phyloP scores from a whole-genome alignment of 2,797 vertebrate species.

The Trachurus trachurus region DNA sequence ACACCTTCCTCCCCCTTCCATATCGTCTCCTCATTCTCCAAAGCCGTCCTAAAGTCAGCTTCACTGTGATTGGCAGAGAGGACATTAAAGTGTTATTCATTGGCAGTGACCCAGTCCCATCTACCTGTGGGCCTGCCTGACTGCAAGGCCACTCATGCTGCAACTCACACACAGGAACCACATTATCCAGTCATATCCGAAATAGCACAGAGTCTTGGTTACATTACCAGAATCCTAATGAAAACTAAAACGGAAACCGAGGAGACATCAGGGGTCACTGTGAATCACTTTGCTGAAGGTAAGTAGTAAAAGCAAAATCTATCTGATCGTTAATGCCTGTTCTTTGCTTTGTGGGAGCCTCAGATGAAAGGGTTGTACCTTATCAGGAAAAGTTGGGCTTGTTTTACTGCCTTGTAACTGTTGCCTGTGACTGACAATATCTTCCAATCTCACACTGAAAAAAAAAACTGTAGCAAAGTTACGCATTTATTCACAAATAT shows the following conservation, averaged over 20 bases:
- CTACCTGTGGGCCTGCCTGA: slow-evolving; percentile 44
- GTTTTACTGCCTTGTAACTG: neutral
- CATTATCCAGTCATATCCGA: neutral
- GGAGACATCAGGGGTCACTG: slow-evolving; percentile 63
- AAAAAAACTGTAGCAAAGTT: neutral
- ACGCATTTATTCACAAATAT: neutral
- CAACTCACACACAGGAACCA: slow-evolving; percentile 22
- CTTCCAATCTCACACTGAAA: neutral
- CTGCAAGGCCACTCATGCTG: slow-evolving; percentile 36
- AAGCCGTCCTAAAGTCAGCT: slow-evolving; percentile 35
- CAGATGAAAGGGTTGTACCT: neutral
- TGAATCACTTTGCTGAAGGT: slow-evolving; percentile 76
- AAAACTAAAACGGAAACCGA: slow-evolving; percentile 50
- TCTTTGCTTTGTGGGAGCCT: neutral
- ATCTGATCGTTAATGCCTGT: neutral
- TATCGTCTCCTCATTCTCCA: slow-evolving; percentile 1
- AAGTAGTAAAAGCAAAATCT: slow-evolving; percentile 21
- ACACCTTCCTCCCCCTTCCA: slow-evolving; percentile 25
- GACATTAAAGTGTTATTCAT: slow-evolving; percentile 75
- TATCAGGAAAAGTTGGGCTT: neutral
- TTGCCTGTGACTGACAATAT: neutral
- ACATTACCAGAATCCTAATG: slow-evolving; percentile 39
- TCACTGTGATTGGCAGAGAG: slow-evolving; percentile 71
- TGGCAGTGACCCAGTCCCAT: slow-evolving; percentile 45
- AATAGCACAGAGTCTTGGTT: neutral